Evolutionary conservation across 2,797 vertebrate species (phyloP).

Genomic region (Gadopsis bispinosus): DNA sequence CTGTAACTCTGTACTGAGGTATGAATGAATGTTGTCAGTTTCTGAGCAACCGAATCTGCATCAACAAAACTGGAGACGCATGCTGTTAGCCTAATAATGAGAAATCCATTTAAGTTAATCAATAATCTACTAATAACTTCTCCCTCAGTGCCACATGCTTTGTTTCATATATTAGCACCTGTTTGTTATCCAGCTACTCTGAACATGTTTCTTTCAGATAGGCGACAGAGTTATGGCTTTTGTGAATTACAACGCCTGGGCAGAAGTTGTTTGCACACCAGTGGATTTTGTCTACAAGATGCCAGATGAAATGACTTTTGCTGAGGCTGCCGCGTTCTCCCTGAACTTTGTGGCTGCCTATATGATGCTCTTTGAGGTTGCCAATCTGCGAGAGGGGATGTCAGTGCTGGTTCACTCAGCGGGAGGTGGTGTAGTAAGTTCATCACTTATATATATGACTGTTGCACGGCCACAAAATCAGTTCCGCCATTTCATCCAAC

Average conservation of each 20-base stretch:
- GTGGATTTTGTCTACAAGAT: slow-evolving; percentile 96
- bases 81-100: neutral
- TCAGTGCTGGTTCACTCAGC: slow-evolving; percentile 98
- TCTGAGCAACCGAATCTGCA: slow-evolving; percentile 1
- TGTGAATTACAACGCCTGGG: slow-evolving; percentile 97
- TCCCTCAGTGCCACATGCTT: slow-evolving; percentile 5
- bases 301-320: slow-evolving; percentile 96
- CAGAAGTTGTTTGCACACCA: slow-evolving; percentile 95
- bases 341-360: slow-evolving; percentile 98
- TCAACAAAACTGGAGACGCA: neutral
- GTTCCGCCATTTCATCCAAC: neutral
- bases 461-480: neutral
- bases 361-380: slow-evolving; percentile 99
- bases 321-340: slow-evolving; percentile 94
- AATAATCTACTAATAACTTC: neutral
- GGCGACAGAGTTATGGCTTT: slow-evolving; percentile 98
- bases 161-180: neutral
- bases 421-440: slow-evolving; percentile 96
- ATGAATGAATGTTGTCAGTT: neutral
- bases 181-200: slow-evolving; percentile 10
- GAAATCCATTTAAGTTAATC: neutral
- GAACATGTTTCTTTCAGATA: slow-evolving; percentile 84
- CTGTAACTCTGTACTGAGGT: slow-evolving; percentile 1
- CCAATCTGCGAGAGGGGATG: slow-evolving; percentile 97
- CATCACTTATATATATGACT: slow-evolving; percentile 2